Evolutionary conservation across 2,888 invertebrate species (phyloP), one percentile per base, ranked within the genome.

Genomic region (Penaeus monodon): DNA sequence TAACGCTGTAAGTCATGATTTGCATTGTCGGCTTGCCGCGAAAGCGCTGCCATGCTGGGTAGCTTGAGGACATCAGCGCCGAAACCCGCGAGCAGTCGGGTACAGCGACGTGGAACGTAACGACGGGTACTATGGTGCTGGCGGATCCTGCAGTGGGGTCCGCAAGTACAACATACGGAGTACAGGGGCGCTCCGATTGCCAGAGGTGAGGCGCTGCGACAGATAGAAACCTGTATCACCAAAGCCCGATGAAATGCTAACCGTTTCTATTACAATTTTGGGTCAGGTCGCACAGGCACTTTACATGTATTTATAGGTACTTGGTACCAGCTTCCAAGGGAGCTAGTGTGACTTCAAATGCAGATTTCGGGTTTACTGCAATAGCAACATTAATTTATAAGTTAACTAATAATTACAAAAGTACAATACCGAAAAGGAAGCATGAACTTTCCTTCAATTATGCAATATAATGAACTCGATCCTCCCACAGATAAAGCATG

Each of bases 141-240:
- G 38, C 17, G 86, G 2, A 81, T 86, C 68, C 82, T 86, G 8
- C 44, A 77, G 44, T 86, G 81, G 81, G 81, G 70, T 24, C 70
- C 76, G 22, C 33, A 66, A n/a, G n/a, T n/a, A 49, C 29, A n/a
- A 24, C 27, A 63, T 17, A 82, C 77, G 78, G 49, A 17, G 78
- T 83, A 82, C 64, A 8, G 38, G 27, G 81, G 70, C 24, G 7
- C 17, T 7, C 7, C 2, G n/a, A 8, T 70, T n/a, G 82, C 82
- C 68, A 57, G 86, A 8, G 86, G 86, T n/a, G 14, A 77, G 82
- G 78, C 0, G 20, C 8, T 86, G 86, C 29, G 78, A 86, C 29
- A 38, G 7, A 63, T 86, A 33, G 24, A 38, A 77, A 22, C 33
- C 70, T 8, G 82, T 81, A 66, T 64, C 82, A 20, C 27, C 29